Base-by-base conservation (phyloP, 2,888 invertebrate genomes). In the Ichneumoninae sp. region DNA sequence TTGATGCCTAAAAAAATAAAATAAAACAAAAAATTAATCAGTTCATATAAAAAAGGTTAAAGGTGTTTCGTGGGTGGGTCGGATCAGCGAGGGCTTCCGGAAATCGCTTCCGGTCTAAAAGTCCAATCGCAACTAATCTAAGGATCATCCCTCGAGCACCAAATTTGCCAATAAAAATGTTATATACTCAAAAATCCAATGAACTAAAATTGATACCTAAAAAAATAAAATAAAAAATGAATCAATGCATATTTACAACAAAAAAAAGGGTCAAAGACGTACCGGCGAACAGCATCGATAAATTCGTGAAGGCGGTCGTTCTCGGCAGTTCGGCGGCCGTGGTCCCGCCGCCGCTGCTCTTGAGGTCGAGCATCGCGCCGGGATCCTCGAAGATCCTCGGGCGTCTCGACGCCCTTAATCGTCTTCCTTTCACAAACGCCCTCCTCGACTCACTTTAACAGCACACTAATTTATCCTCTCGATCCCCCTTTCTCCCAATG, bases 241-340 rank as follows among this genome's bases (percentile, higher is more conserved):
- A 62, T 47, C 26, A 77, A 33, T 72, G 26, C 30, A 57, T 44
- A 30, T 62, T 69, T 62, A 75, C 50, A 70, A 50, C 30, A 10
- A n/a, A 8, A 44, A 44, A 52, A 52, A 72, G 40, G 36, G 57
- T 47, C 33, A 54, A 79, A 94, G 94, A 95, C 94, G 95, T 96
- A 97, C 97, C 97, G 94, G 97, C 97, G 95, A 98, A 98, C 93
- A 98, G 96, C 98, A 98, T 98, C 94, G 98, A 98, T 95, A 98
- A 97, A 95, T 98, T 98, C 94, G 98, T 97, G 94, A 98, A 98
- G 87, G 98, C 97, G 93, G 97, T 97, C 94, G 97, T 97, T 95
- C 97, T 96, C 94, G 96, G 96, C 93, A 98, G 96, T 95, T 98
- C 98, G 95, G 98, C 97, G 94, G 97, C 97, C 92, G 97, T 97